Percentiles rank a stretch among this genome's conserved stretches.
Evolutionary conservation across 1,140 invertebrate species (phyloP).

Genomic region (Atta cephalotes): DNA sequence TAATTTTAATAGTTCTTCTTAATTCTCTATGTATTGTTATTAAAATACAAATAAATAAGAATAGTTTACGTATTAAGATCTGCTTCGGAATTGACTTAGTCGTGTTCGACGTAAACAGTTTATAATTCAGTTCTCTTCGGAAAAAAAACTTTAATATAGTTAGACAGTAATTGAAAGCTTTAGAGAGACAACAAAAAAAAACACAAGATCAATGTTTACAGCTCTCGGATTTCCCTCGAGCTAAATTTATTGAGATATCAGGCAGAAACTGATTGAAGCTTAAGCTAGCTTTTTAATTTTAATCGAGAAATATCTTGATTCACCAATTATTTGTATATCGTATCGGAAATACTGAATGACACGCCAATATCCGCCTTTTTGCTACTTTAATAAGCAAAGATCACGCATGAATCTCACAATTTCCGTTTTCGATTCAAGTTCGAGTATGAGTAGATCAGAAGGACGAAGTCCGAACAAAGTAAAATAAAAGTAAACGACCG

Average conservation of each 20-base stretch:
- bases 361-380: constrained; percentile 24
- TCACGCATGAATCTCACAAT: constrained; percentile 37
- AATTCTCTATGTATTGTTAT: neutral
- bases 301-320: constrained; percentile 1
- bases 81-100: neutral
- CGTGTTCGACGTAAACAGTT: neutral
- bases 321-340: constrained; percentile 27
- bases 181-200: neutral
- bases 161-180: constrained; percentile 11
- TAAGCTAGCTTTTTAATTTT: neutral
- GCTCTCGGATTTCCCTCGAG: neutral
- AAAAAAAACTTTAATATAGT: neutral
- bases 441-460: neutral
- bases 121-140: neutral
- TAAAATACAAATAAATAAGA: neutral
- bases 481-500: constrained; percentile 49
- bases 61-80: neutral
- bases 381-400: constrained; percentile 42
- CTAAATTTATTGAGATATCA: constrained; percentile 30
- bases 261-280: constrained; percentile 22
- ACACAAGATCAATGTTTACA: neutral
- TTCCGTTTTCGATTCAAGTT: constrained; percentile 39
- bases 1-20: neutral
- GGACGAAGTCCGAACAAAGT: constrained; percentile 4
- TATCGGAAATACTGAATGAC: neutral